phyloP scores from a whole-genome alignment of 2,113 vertebrate genomes.

The Psettodes erumei region DNA sequence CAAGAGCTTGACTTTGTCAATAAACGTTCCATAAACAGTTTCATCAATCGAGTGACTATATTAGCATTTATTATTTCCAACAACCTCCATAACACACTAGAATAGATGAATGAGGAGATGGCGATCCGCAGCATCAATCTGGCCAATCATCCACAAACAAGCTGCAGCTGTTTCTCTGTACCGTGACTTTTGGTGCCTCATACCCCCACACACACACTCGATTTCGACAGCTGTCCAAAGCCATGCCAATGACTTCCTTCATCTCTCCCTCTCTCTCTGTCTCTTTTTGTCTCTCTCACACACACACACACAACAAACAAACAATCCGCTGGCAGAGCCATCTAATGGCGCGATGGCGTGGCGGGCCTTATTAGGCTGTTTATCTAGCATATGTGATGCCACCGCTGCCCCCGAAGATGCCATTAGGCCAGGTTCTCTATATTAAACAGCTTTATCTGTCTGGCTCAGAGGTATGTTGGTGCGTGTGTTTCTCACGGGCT shows the following conservation, averaged over 20 bases:
- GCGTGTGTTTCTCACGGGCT: background rate
- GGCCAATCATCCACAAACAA: too few relatives aligned
- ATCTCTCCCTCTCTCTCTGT: constrained; percentile 25
- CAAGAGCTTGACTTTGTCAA: background rate
- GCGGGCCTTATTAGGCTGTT: constrained; percentile 53
- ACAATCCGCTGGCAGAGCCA: constrained; percentile 23
- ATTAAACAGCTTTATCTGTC: constrained; percentile 68
- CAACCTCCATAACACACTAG: constrained; percentile 21
- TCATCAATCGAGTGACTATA: background rate
- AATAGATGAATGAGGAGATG: too few relatives aligned
- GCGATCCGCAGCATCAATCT: constrained; percentile 31
- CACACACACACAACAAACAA: constrained; percentile 16
- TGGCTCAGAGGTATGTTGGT: constrained; percentile 1
- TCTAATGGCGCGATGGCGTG: constrained; percentile 6
- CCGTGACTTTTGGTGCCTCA: constrained; percentile 28
- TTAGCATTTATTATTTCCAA: constrained; percentile 14
- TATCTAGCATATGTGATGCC: constrained; percentile 43
- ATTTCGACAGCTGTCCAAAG: constrained; percentile 69
- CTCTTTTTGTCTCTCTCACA: background rate
- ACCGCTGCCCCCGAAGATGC: constrained; percentile 44
- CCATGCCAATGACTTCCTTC: constrained; percentile 44
- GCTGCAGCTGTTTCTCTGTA: constrained; percentile 27
- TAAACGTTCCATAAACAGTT: constrained; percentile 5
- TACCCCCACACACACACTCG: constrained; percentile 32
- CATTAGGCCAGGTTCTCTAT: constrained; percentile 47